phyloP scores from a whole-genome alignment of 92 coral and sea anemone genomes.

The Umimayanthus chanpuru region DNA sequence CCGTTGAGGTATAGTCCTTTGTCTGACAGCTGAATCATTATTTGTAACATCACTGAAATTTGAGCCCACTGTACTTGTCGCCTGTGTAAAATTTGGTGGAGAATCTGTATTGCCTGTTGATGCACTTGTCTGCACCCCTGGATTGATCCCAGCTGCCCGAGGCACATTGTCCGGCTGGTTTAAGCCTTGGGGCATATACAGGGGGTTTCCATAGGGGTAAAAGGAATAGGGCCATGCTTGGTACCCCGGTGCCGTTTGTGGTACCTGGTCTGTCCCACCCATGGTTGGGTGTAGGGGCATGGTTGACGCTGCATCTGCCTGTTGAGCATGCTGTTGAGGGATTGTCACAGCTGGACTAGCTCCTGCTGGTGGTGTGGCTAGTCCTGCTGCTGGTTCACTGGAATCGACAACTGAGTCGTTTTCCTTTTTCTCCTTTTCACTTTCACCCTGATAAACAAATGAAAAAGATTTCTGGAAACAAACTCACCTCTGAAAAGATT shows the following conservation, averaged over 20 bases:
- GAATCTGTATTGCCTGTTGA: neutral
- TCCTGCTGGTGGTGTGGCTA: neutral
- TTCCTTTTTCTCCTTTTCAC: conserved; percentile 38
- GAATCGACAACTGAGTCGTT: neutral
- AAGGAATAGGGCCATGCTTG: conserved; percentile 41
- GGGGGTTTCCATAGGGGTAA: conserved; percentile 43
- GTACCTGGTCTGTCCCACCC: conserved; percentile 14
- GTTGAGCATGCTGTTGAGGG: neutral
- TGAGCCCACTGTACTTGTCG: neutral
- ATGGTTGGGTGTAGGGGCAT: neutral
- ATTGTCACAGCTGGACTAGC: neutral
- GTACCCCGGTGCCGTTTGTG: conserved; percentile 19
- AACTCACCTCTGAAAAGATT: neutral
- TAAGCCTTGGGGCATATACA: conserved; percentile 35
- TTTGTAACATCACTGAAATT: conserved; percentile 6
- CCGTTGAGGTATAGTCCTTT: conserved; percentile 4
- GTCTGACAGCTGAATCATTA: neutral
- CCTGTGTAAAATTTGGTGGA: neutral
- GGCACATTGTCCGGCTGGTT: neutral
- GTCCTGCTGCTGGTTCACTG: neutral
- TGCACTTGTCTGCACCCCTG: neutral
- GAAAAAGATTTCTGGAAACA: neutral
- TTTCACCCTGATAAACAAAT: conserved; percentile 20
- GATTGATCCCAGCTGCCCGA: conserved; percentile 18
- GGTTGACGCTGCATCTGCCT: neutral